Evolutionary conservation across 2,113 vertebrate species (phyloP).

Genomic region (Saimiri boliviensis): DNA sequence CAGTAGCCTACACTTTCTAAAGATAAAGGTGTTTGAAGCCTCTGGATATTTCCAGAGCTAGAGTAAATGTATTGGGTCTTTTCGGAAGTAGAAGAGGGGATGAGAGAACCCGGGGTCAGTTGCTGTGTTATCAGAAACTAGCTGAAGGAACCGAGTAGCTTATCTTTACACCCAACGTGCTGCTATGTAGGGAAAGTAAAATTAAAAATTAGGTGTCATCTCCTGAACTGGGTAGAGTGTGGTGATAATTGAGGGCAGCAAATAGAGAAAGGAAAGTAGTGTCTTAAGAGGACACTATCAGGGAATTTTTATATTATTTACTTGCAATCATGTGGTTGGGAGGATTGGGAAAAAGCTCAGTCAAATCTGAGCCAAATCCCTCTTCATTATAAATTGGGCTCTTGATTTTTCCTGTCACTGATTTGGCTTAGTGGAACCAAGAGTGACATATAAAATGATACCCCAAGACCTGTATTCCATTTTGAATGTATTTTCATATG

Average conservation of each 20-base stretch:
- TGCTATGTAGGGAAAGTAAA: not conserved
- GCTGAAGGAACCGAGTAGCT: not conserved
- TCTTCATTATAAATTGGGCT: not conserved
- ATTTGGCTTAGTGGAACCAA: not conserved
- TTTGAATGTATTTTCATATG: not conserved
- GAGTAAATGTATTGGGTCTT: not conserved
- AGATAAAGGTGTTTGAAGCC: not conserved
- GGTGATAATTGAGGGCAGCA: not conserved
- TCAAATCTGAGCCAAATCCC: not conserved
- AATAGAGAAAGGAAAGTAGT: rapidly evolving
- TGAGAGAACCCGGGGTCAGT: not conserved
- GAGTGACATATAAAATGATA: not conserved
- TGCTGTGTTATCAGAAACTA: rapidly evolving
- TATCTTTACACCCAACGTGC: not conserved
- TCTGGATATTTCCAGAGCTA: not conserved
- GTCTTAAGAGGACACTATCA: rapidly evolving
- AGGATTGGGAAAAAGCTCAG: rapidly evolving
- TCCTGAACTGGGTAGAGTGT: not conserved
- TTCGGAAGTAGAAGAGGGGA: not conserved
- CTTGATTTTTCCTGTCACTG: not conserved
- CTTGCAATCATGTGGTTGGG: too few relatives aligned
- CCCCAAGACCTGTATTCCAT: not conserved
- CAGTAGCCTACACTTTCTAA: not conserved
- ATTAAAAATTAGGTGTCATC: not conserved
- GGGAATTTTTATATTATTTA: not conserved